Percentiles rank a stretch among this genome's conserved stretches.
These are phyloP conservation scores for Neomonachus schauinslandi DNA, from an alignment of 2,113 vertebrate genomes.

Conservation along the genomic window DNA sequence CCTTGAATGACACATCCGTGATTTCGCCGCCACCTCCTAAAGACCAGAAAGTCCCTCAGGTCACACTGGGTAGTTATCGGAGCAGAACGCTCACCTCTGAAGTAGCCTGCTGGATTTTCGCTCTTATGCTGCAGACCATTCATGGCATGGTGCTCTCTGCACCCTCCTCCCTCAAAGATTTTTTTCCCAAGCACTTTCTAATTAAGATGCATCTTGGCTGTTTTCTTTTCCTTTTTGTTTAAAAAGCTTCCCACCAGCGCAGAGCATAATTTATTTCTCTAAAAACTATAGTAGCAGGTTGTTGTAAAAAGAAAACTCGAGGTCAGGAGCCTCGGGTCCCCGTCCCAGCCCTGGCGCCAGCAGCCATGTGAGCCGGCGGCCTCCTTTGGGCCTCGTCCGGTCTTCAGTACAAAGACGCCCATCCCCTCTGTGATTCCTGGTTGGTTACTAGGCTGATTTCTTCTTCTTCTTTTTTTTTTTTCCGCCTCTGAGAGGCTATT, in stretches of 20 bases:
- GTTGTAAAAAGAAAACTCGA: constrained; percentile 58
- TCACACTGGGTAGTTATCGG: constrained; percentile 62
- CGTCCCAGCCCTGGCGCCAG: constrained; percentile 5
- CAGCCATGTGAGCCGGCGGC: background rate
- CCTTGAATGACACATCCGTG: background rate
- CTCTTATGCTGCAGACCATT: background rate
- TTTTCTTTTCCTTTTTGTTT: constrained; percentile 56
- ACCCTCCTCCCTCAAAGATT: background rate
- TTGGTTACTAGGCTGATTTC: background rate
- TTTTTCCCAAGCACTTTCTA: constrained; percentile 55
- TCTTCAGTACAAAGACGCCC: constrained; percentile 1
- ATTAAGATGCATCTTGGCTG: constrained; percentile 69
- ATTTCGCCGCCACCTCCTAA: background rate
- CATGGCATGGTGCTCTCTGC: rapidly evolving
- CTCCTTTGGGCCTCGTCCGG: background rate
- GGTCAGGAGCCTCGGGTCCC: background rate
- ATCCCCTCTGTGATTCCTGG: background rate
- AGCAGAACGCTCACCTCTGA: background rate
- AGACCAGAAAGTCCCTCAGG: constrained; percentile 36
- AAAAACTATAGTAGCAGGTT: constrained; percentile 71
- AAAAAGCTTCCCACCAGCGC: constrained; percentile 55
- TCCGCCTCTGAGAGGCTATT: constrained; percentile 30
- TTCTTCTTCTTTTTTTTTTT: background rate
- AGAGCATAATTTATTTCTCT: constrained; percentile 70
- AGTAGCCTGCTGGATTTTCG: constrained; percentile 26